phyloP scores from a whole-genome alignment of 2,888 invertebrate species.

The Agrotis exclamationis region DNA sequence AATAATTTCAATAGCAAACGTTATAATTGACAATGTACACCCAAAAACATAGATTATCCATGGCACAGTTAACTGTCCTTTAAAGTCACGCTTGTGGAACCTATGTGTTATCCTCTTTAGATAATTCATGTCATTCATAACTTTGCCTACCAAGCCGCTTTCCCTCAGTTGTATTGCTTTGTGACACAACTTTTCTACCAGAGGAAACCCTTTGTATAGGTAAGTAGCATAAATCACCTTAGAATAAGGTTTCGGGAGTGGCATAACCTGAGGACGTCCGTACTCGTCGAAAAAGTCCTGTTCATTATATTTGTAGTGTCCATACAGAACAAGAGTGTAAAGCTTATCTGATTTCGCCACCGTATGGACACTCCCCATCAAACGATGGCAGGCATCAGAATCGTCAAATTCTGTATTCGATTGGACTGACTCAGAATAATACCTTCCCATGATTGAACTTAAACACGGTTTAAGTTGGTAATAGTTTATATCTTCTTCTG shows the following conservation, averaged over 20 bases:
- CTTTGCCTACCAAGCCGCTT: slow-evolving; percentile 71
- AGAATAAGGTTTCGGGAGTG: slow-evolving; percentile 66
- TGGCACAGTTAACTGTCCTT: slow-evolving; percentile 64
- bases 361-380: slow-evolving; percentile 68
- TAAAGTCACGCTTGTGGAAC: slow-evolving; percentile 39
- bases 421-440: slow-evolving; percentile 52
- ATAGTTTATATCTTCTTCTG: slow-evolving; percentile 47
- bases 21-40: slow-evolving; percentile 57
- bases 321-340: slow-evolving; percentile 70
- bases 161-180: slow-evolving; percentile 72
- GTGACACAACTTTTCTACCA: slow-evolving; percentile 62
- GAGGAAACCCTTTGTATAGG: slow-evolving; percentile 80
- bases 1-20: slow-evolving; percentile 65
- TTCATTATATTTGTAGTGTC: slow-evolving; percentile 69
- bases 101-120: slow-evolving; percentile 52
- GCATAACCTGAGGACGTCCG: slow-evolving; percentile 64
- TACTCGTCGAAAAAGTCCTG: slow-evolving; percentile 68
- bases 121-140: slow-evolving; percentile 56
- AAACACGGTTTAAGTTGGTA: slow-evolving; percentile 50
- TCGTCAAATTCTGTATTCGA: slow-evolving; percentile 18
- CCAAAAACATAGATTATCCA: slow-evolving; percentile 73
- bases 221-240: slow-evolving; percentile 77
- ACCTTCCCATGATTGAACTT: slow-evolving; percentile 56
- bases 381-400: slow-evolving; percentile 40
- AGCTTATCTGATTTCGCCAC: slow-evolving; percentile 68